Evolutionary conservation across 2,113 vertebrate species (phyloP).

Genomic region (Zosterops lateralis): DNA sequence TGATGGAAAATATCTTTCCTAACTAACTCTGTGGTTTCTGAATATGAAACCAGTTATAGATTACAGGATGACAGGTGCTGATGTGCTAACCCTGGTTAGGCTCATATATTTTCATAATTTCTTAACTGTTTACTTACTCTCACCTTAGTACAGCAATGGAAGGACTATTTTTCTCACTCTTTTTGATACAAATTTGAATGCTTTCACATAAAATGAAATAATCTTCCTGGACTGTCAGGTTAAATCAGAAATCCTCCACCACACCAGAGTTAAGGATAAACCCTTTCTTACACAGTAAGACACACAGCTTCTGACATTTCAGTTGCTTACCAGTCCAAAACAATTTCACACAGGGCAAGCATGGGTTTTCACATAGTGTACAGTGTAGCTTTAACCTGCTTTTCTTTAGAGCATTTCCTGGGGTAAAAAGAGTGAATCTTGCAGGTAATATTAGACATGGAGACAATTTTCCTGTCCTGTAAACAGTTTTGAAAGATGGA

Average conservation of each 20-base stretch:
- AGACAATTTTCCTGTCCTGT: neutral
- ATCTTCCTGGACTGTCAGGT: neutral
- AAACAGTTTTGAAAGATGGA: neutral
- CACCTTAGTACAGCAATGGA: neutral
- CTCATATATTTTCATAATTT: neutral
- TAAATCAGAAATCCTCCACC: neutral
- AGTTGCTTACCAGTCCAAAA: neutral
- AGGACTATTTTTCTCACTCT: neutral
- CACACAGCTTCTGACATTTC: neutral
- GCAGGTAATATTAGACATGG: neutral
- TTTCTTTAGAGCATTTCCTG: neutral
- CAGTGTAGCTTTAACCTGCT: neutral
- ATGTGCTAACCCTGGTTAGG: neutral
- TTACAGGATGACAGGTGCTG: neutral
- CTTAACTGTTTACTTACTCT: conserved; percentile 8
- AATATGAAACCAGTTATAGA: conserved; percentile 7
- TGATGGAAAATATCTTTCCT: conserved; percentile 5
- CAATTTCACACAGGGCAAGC: neutral
- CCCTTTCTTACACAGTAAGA: neutral
- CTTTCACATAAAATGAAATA: neutral
- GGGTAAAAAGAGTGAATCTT: neutral
- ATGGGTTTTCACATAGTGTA: neutral
- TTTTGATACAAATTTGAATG: neutral
- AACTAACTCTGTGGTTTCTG: neutral
- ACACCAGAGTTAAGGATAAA: neutral